These are phyloP conservation scores for Spatulosminthurus flaviceps DNA, from an alignment of 2,888 invertebrate genomes.

Conservation along the genomic window DNA sequence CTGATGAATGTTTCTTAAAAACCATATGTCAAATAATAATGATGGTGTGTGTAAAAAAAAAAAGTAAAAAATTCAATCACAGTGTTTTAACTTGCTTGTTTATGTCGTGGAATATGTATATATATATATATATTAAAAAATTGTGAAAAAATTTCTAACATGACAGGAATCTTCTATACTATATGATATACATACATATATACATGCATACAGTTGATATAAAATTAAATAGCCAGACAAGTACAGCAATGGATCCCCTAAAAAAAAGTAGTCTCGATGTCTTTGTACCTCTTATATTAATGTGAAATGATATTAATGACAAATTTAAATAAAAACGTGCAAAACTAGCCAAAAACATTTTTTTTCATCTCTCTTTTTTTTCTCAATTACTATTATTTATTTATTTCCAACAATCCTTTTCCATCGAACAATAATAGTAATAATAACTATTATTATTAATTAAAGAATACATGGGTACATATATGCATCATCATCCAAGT, in stretches of 20 bases:
- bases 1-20: no score
- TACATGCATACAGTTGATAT: neutral
- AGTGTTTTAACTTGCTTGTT: constrained; percentile 5
- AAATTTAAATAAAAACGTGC: constrained; percentile 57
- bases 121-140: neutral
- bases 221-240: constrained; percentile 25
- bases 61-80: constrained; percentile 10
- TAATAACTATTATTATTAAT: no score
- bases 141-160: constrained; percentile 4
- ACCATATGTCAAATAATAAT: no score
- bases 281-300: constrained; percentile 59
- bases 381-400: neutral
- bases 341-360: constrained; percentile 25
- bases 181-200: no score
- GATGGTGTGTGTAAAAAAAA: neutral
- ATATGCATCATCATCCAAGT: no score
- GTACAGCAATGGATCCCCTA: constrained; percentile 38
- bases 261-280: constrained; percentile 54
- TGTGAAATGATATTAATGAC: constrained; percentile 55
- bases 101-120: neutral
- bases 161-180: neutral
- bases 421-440: no score
- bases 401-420: neutral
- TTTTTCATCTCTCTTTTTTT: neutral
- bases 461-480: no score